phyloP scores from a whole-genome alignment of 2,797 vertebrate genomes.

The Enoplosus armatus region DNA sequence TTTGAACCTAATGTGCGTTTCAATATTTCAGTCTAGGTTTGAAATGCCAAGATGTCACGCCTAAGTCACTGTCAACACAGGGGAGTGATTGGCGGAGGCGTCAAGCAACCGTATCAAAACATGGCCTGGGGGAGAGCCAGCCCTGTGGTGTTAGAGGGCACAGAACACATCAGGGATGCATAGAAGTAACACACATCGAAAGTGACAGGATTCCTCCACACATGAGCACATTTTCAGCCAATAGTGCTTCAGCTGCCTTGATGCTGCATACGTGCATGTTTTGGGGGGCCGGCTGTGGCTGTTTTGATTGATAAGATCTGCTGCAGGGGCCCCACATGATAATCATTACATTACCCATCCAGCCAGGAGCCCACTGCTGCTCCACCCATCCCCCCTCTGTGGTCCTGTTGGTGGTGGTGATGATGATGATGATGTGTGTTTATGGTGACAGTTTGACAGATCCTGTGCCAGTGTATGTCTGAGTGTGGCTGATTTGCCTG shows the following conservation, averaged over 20 bases:
- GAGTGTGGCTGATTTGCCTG: slow-evolving; percentile 49
- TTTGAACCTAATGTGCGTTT: neutral
- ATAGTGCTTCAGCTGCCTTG: slow-evolving; percentile 10
- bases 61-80: neutral
- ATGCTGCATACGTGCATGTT: slow-evolving; percentile 23
- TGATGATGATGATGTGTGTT: slow-evolving; percentile 59
- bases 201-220: slow-evolving; percentile 57
- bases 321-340: slow-evolving; percentile 27
- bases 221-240: slow-evolving; percentile 51
- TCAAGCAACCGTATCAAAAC: slow-evolving; percentile 31
- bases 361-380: slow-evolving; percentile 28
- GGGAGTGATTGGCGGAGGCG: slow-evolving; percentile 28
- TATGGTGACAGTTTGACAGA: slow-evolving; percentile 72
- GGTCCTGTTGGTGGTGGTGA: slow-evolving; percentile 31
- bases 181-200: slow-evolving; percentile 12
- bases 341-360: slow-evolving; percentile 57
- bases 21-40: neutral
- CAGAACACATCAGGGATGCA: neutral
- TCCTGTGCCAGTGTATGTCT: slow-evolving; percentile 46
- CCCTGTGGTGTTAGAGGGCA: slow-evolving; percentile 10
- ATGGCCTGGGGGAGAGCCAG: slow-evolving; percentile 16
- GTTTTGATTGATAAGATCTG: slow-evolving; percentile 75
- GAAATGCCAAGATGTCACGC: neutral
- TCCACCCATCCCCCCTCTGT: slow-evolving; percentile 39
- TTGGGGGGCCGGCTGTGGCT: slow-evolving; percentile 10